Conservation (phyloP, 2,888 invertebrate species). For the Drosophila pseudotalamancana region DNA sequence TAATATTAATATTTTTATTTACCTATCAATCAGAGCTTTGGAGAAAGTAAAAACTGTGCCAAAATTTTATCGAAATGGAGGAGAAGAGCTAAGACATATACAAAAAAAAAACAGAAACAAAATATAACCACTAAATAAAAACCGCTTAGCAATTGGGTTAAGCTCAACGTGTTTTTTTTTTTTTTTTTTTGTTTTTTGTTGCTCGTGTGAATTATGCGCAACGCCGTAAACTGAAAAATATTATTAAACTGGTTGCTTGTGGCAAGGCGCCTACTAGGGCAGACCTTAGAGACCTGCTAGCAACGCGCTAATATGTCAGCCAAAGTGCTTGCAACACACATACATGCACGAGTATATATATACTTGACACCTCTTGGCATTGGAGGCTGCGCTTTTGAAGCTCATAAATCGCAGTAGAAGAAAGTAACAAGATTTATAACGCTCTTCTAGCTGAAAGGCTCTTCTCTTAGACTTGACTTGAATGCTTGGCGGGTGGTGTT, state of each 20-base stretch:
- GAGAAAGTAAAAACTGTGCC: conserved; percentile 68
- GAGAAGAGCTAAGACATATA: conserved; percentile 22
- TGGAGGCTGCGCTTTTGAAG: conserved; percentile 5
- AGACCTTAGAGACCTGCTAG: conserved; percentile 3
- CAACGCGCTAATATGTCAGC: conserved; percentile 45
- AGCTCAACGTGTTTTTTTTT: conserved; percentile 64
- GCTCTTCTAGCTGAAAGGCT: neutral
- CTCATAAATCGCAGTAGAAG: conserved; percentile 38
- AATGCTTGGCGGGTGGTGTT: conserved; percentile 19
- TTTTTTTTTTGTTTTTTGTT: conserved; percentile 1
- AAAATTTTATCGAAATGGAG: conserved; percentile 39
- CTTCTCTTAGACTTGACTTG: conserved; percentile 17
- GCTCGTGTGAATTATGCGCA: conserved; percentile 59
- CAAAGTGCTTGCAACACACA: conserved; percentile 42
- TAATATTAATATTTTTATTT: conserved; percentile 31
- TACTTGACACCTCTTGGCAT: conserved; percentile 45
- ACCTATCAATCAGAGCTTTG: conserved; percentile 54
- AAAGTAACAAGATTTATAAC: conserved; percentile 31
- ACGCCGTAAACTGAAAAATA: conserved; percentile 41
- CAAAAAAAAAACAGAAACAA: neutral
- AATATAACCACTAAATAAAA: too few relatives aligned
- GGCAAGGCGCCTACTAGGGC: conserved; percentile 7
- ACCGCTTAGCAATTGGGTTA: conserved; percentile 65
- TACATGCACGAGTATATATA: too few relatives aligned
- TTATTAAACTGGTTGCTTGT: conserved; percentile 60